Base-by-base conservation (phyloP, 1,140 invertebrate genomes). In the Drosophila kepulauana region DNA sequence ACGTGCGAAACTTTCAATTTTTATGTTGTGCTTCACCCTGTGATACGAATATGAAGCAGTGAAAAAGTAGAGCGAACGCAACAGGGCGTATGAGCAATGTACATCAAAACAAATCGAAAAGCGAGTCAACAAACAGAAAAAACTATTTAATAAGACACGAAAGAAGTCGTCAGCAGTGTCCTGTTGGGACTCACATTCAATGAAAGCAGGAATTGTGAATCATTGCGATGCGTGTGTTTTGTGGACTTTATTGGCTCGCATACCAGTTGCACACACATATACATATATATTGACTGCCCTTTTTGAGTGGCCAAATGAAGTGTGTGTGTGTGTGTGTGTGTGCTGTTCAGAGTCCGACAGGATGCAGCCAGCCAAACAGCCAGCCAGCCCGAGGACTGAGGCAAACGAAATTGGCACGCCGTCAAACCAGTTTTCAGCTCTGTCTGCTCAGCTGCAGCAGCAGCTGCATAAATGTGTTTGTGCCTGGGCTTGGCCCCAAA, bases 1-100 rank as follows among this genome's bases (percentile, higher is more conserved):
- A 87, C 84, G 84, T 87, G 81, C 73, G 41, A 65, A 73, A 77
- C 73, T 58, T 68, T 65, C 59, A 48, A 58, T 84, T 75, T 61
- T 43, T 28, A 10, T 25, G 25, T 25, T 35, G 20, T 51, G n/a
- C 49, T 51, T 11, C 25, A 43, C 6, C 1, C 6, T 6, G 46
- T 25, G 46, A 72, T 41, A 61, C 15, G 15, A 35, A 62, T 11
- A 33, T 46, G 49, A 51, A 57, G 45, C 43, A 49, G 10, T 13
- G 43, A 7, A 41, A 41, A 41, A 48, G 15, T 15, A 16, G 46
- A 49, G 46, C 46, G 33, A 30, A 28, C 8, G 11, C 72, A 49
- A 70, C 65, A 10, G 8, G 71, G 41, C 65, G 75, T 78, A 78
- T 78, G 59, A 58, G 56, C 63, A 61, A 61, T 52, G 43, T 64